Evolutionary conservation across 2,888 invertebrate species (phyloP).

Genomic region (Pandemis heparana): DNA sequence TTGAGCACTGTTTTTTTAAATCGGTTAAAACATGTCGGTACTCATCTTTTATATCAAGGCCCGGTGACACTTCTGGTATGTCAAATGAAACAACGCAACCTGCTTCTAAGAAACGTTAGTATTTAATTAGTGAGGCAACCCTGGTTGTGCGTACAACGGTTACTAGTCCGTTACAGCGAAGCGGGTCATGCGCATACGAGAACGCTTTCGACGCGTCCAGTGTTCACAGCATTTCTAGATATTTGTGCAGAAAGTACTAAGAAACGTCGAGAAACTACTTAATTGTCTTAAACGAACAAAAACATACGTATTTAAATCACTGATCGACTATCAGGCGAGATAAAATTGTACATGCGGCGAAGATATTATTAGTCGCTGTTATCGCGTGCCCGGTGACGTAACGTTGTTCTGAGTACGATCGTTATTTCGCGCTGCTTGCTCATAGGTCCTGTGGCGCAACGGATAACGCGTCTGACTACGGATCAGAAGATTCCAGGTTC

Average conservation of each 20-base stretch:
- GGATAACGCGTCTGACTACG: constrained; percentile 89
- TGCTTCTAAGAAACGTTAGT: not conserved
- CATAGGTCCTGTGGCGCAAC: constrained; percentile 83
- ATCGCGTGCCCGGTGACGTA: constrained; percentile 57
- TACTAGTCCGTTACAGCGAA: constrained; percentile 69
- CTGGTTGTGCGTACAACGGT: constrained; percentile 41
- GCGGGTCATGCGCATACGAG: constrained; percentile 69
- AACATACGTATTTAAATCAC: not conserved
- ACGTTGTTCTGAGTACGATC: constrained; percentile 42
- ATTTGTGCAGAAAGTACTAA: too few species aligned
- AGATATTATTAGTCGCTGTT: constrained; percentile 30
- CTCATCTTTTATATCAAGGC: not conserved
- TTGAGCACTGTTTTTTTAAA: too few species aligned
- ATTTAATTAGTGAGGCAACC: constrained; percentile 32
- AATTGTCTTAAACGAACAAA: not conserved
- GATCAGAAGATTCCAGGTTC: constrained; percentile 89
- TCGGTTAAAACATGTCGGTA: too few species aligned
- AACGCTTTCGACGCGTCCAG: constrained; percentile 67
- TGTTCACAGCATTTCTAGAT: constrained; percentile 60
- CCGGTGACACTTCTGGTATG: not conserved
- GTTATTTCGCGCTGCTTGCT: not conserved
- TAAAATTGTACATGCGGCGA: not conserved
- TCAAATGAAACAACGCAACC: not conserved
- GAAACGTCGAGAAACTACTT: not conserved
- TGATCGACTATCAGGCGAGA: not conserved